These are phyloP conservation scores for Hyla sarda DNA, from an alignment of 2,113 vertebrate genomes.

Conservation along the genomic window DNA sequence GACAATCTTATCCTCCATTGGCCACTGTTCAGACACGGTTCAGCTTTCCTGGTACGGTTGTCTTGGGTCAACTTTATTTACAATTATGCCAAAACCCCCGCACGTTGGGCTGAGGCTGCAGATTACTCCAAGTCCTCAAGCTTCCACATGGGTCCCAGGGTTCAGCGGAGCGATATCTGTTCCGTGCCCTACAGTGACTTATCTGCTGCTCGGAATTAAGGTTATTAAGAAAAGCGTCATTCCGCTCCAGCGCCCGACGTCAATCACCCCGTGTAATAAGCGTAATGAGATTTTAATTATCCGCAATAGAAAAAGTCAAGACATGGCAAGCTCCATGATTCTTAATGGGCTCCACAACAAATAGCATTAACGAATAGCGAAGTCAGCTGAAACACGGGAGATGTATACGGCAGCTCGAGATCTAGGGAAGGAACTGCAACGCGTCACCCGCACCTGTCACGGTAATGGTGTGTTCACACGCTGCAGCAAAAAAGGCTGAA, in stretches of 20 bases:
- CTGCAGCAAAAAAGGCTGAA: too few relatives aligned
- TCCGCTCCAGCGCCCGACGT: not conserved
- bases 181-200: not conserved
- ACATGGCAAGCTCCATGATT: not conserved
- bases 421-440: not conserved
- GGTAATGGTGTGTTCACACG: too few relatives aligned
- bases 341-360: not conserved
- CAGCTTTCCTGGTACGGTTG: not conserved
- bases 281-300: slow-evolving; percentile 13
- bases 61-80: not conserved
- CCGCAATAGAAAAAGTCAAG: slow-evolving; percentile 11
- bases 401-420: not conserved
- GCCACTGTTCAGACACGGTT: not conserved
- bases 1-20: not conserved
- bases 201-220: not conserved
- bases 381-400: not conserved
- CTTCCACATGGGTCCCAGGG: not conserved
- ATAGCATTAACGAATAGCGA: not conserved
- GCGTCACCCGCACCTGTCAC: not conserved
- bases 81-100: not conserved
- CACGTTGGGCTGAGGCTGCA: not conserved
- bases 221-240: not conserved
- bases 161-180: not conserved
- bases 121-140: not conserved
- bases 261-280: not conserved